phyloP scores from a whole-genome alignment of 1,140 invertebrate species.

The Cardiocondyla obscurior region DNA sequence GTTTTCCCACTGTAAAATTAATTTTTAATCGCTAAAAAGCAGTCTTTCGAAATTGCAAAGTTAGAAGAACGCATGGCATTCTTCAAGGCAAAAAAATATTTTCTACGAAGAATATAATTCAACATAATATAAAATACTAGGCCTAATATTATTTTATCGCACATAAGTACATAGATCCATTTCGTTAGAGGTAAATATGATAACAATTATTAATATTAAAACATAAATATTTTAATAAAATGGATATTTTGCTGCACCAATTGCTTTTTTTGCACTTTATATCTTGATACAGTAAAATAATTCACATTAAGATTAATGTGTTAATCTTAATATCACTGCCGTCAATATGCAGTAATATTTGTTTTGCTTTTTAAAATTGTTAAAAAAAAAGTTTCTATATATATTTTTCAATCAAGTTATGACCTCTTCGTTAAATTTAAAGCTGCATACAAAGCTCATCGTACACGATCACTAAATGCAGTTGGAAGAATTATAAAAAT shows the following conservation, averaged over 20 bases:
- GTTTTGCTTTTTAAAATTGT: no score
- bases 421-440: neutral
- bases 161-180: constrained; percentile 21
- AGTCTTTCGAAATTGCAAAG: constrained; percentile 55
- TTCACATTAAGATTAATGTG: neutral
- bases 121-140: constrained; percentile 25
- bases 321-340: constrained; percentile 7
- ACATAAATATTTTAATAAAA: constrained; percentile 17
- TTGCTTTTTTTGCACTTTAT: no score
- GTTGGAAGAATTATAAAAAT: constrained; percentile 18
- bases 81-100: neutral
- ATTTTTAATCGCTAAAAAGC: constrained; percentile 55
- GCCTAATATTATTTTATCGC: neutral
- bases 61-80: neutral
- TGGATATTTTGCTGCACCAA: neutral
- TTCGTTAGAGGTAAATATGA: no score
- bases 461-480: constrained; percentile 1
- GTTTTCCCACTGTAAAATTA: no score
- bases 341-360: constrained; percentile 1
- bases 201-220: constrained; percentile 30
- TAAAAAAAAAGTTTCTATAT: neutral
- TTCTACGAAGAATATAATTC: neutral
- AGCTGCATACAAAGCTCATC: neutral
- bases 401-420: neutral
- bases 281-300: no score